A percentile compares a stretch with the other conserved stretches of the same genome.
These are phyloP conservation scores for Ptychochromis oligacanthus DNA, from an alignment of 2,113 vertebrate species.

Conservation along the genomic window DNA sequence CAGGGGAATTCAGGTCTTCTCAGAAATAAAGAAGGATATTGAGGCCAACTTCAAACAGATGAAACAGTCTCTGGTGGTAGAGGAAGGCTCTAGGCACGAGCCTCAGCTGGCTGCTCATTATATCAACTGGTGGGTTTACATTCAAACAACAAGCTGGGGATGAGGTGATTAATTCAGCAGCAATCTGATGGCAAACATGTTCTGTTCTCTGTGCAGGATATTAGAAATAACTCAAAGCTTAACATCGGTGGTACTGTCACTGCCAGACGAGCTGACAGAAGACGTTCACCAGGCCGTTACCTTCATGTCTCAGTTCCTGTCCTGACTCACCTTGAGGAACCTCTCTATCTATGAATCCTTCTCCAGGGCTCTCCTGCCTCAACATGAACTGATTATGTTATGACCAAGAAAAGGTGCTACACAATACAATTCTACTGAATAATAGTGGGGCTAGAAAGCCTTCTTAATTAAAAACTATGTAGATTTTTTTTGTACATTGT, in stretches of 20 bases:
- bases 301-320: conserved; percentile 76
- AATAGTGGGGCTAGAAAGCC: background rate
- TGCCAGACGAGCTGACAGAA: conserved; percentile 78
- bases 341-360: background rate
- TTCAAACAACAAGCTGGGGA: background rate
- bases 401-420: conserved; percentile 66
- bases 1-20: conserved; percentile 75
- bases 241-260: conserved; percentile 67
- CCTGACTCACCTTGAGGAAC: conserved; percentile 29
- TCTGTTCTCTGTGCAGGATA: conserved; percentile 65
- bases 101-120: conserved; percentile 80
- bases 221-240: conserved; percentile 74
- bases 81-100: conserved; percentile 77
- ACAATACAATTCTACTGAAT: conserved; percentile 14
- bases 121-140: conserved; percentile 78
- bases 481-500: conserved; percentile 40
- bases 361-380: conserved; percentile 1
- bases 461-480: conserved; percentile 22
- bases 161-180: background rate
- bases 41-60: conserved; percentile 85
- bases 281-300: conserved; percentile 74
- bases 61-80: conserved; percentile 78
- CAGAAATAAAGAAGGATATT: conserved; percentile 80
- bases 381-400: conserved; percentile 30
- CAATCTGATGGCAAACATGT: background rate